These are phyloP conservation scores for Crossaster papposus DNA, from an alignment of 53 echinoderm and acorn worm species.

Conservation along the genomic window DNA sequence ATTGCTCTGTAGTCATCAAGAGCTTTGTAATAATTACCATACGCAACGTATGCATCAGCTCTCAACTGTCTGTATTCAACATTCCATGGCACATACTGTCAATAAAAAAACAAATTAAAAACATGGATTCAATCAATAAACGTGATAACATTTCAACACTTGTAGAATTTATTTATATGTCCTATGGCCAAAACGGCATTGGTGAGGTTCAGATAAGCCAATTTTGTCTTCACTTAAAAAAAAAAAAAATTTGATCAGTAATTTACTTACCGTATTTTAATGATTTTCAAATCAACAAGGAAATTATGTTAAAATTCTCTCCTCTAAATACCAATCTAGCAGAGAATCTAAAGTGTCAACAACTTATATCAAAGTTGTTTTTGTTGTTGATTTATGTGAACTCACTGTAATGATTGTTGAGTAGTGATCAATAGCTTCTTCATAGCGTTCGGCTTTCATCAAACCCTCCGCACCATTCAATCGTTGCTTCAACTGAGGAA, in stretches of 20 bases:
- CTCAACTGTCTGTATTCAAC: slow-evolving; percentile 70
- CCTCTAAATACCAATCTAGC: too few species aligned
- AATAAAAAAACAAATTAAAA: slow-evolving; percentile 9
- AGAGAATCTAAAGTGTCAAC: not conserved
- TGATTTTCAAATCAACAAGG: too few species aligned
- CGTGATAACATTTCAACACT: not conserved
- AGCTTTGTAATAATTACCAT: slow-evolving; percentile 82
- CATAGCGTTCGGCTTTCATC: slow-evolving; percentile 19
- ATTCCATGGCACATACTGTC: slow-evolving; percentile 87
- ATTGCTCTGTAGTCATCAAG: slow-evolving; percentile 83
- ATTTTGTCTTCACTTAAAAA: too few species aligned
- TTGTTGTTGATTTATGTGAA: not conserved
- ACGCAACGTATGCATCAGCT: slow-evolving; percentile 74
- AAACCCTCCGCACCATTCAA: slow-evolving; percentile 60
- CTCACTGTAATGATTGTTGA: slow-evolving; percentile 77
- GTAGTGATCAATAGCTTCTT: slow-evolving; percentile 77
- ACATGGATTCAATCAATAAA: not conserved
- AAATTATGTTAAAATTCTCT: too few species aligned
- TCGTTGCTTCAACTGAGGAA: slow-evolving; percentile 64
- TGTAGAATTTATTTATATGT: not conserved
- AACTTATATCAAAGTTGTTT: not conserved
- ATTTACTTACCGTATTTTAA: too few species aligned
- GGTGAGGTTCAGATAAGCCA: too few species aligned
- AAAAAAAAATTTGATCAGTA: too few species aligned
- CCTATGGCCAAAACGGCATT: too few species aligned